phyloP scores from a whole-genome alignment of 2,113 vertebrate genomes.

The Lasiurus borealis region DNA sequence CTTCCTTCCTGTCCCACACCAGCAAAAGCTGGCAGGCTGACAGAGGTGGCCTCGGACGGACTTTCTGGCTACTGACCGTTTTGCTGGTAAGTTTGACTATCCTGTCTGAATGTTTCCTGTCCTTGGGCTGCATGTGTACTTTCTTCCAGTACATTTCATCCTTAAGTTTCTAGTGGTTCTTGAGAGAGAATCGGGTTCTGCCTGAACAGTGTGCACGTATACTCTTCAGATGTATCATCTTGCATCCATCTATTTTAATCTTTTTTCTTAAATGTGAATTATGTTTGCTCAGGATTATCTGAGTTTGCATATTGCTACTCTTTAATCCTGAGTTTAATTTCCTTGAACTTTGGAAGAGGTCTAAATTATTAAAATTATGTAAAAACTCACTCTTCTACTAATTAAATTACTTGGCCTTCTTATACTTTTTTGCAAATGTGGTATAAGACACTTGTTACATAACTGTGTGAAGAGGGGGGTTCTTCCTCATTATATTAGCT shows the following conservation, averaged over 20 bases:
- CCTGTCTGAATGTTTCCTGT: neutral
- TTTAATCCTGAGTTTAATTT: conserved; percentile 6
- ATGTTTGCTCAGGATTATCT: neutral
- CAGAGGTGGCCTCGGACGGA: conserved; percentile 97
- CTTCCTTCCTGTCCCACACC: neutral
- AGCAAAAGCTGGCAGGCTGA: conserved; percentile 99
- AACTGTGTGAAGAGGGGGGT: neutral
- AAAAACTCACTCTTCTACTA: neutral
- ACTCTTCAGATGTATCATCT: neutral
- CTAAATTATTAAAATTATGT: neutral
- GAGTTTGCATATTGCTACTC: neutral
- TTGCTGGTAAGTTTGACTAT: conserved; percentile 94
- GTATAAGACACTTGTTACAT: fast-evolving
- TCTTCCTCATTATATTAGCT: no score
- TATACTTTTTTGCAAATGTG: neutral
- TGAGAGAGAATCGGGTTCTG: neutral
- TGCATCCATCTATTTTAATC: neutral
- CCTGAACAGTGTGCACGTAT: fast-evolving
- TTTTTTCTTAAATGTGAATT: neutral
- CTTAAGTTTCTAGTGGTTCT: neutral
- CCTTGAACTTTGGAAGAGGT: neutral
- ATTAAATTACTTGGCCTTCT: neutral
- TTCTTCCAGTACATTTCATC: fast-evolving
- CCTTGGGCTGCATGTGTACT: neutral
- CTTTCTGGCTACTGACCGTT: conserved; percentile 99